A percentile compares a stretch with the other conserved stretches of the same genome.
phyloP scores from a whole-genome alignment of 2,113 vertebrate species.

The Suncus etruscus region DNA sequence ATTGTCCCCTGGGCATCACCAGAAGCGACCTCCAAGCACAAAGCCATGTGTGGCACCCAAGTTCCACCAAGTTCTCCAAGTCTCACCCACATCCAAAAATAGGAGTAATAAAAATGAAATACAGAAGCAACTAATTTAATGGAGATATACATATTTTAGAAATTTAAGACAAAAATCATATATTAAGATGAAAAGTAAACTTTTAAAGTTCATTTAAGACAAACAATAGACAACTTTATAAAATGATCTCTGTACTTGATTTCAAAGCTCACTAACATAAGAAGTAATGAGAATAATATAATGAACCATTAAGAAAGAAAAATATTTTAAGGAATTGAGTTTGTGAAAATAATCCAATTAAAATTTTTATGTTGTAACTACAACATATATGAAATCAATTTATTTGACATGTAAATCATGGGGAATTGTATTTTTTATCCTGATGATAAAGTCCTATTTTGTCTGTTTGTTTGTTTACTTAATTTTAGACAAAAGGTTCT shows the following conservation, averaged over 20 bases:
- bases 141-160: too few relatives aligned
- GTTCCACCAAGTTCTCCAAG: too few relatives aligned
- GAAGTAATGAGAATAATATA: conserved; percentile 10
- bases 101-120: too few relatives aligned
- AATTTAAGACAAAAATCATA: background rate
- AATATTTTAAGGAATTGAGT: background rate
- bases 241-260: background rate
- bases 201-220: background rate
- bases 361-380: background rate
- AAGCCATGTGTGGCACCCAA: too few relatives aligned
- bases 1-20: too few relatives aligned
- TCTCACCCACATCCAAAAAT: too few relatives aligned
- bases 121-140: too few relatives aligned
- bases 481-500: conserved; percentile 91
- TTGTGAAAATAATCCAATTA: background rate
- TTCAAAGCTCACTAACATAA: background rate
- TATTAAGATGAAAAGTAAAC: background rate
- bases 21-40: too few relatives aligned
- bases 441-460: conserved; percentile 41
- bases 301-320: conserved; percentile 16
- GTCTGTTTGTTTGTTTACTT: conserved; percentile 73
- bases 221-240: background rate
- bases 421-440: background rate
- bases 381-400: background rate
- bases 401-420: background rate